Conservation (phyloP, 2,888 invertebrate genomes). For the Agrilus cyanescens region DNA sequence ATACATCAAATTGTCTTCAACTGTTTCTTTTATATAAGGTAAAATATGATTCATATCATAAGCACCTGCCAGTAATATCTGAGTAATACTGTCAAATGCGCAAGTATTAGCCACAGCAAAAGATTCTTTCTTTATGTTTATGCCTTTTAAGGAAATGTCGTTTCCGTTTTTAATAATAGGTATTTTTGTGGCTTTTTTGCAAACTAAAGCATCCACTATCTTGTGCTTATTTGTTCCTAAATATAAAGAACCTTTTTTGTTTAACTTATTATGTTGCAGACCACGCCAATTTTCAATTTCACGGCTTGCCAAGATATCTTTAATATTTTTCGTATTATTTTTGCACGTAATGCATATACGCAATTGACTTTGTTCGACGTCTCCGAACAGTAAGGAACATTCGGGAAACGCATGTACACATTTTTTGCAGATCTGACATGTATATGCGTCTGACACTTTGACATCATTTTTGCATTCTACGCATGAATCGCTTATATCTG, state of each 20-base stretch:
- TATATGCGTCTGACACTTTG: constrained; percentile 1
- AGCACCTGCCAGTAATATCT: not conserved
- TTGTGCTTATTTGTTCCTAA: too few relatives aligned
- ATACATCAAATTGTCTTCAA: too few relatives aligned
- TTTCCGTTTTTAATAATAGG: constrained; percentile 1
- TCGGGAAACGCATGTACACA: constrained; percentile 2
- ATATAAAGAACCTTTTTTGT: not conserved
- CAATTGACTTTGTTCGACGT: constrained; percentile 4
- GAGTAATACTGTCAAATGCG: constrained; percentile 1
- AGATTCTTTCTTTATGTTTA: not conserved
- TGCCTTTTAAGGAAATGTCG: not conserved
- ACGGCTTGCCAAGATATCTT: not conserved
- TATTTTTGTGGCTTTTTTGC: not conserved
- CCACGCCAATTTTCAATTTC: constrained; percentile 3
- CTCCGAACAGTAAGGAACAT: constrained; percentile 3
- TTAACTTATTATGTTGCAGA: not conserved
- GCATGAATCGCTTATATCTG: not conserved
- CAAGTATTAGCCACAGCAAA: constrained; percentile 1
- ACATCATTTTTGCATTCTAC: constrained; percentile 5
- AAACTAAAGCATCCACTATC: not conserved
- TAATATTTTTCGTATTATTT: not conserved
- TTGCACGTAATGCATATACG: not conserved
- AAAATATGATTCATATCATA: not conserved
- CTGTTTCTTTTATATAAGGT: too few relatives aligned
- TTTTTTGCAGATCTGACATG: constrained; percentile 4